These are phyloP conservation scores for Heptranchias perlo DNA, from an alignment of 2,113 vertebrate genomes.

Conservation along the genomic window DNA sequence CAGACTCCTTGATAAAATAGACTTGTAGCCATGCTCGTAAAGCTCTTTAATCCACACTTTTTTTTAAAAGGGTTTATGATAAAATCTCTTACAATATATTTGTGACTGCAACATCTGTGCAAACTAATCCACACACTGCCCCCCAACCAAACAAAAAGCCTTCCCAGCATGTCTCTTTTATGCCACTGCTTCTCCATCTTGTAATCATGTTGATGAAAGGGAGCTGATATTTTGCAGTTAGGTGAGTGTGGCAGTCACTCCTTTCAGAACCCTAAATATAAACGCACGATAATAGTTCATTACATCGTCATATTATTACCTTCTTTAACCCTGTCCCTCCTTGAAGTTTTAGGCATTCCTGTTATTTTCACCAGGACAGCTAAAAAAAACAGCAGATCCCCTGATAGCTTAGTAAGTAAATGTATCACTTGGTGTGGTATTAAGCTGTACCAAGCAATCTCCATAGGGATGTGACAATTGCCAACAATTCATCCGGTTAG, in stretches of 20 bases:
- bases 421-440: background rate
- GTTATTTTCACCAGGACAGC: background rate
- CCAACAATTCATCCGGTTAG: background rate
- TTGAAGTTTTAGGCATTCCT: background rate
- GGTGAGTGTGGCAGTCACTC: background rate
- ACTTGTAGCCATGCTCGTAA: background rate
- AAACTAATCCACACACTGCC: background rate
- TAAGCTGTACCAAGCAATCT: background rate
- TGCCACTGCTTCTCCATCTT: background rate
- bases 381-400: background rate
- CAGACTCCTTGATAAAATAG: background rate
- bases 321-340: background rate
- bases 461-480: background rate
- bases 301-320: background rate
- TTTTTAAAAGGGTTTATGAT: background rate
- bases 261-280: slow-evolving; percentile 9
- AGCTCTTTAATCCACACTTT: background rate
- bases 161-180: too few species aligned
- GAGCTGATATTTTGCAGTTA: background rate
- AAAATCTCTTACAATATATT: background rate
- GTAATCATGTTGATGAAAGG: background rate
- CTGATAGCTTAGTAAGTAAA: background rate
- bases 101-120: background rate
- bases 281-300: background rate
- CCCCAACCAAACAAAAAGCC: background rate